Evolutionary conservation across 1,140 invertebrate species (phyloP), one percentile per base, ranked within the genome.

Genomic region (Bombus ignitus): DNA sequence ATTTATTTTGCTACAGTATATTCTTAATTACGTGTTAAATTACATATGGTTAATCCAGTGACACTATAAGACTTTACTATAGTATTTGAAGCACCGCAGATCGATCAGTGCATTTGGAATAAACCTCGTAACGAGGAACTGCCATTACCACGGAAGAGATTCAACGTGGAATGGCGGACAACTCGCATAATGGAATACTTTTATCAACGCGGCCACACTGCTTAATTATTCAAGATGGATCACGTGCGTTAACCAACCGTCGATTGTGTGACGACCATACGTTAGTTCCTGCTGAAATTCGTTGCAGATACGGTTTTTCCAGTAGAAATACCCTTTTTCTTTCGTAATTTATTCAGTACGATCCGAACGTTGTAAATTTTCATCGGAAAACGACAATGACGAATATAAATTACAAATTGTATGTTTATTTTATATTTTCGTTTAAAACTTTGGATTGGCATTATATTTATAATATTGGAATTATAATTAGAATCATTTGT

Each of bases 171-270:
- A 83, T 87, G 89, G 86, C 87, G 87, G 80, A 90, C 90, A 90
- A 88, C 88, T 91, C 87, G 86, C 87, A 93, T 92, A 93, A 92
- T 92, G 92, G 92, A 93, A 93, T 92, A 93, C 92, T 93, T 93
- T 93, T 93, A 92, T 90, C 91, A 89, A 86, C 88, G 90, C 85
- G 88, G 82, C 80, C 86, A 84, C 79, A 76, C 74, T 87, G 85
- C 86, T 93, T 92, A 92, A 93, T 93, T 92, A 93, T 93, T 92
- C 92, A 93, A 88, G 91, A 90, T 91, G 88, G 82, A 92, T 90
- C 84, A 87, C 87, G 76, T 39, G 86, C 91, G 83, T 88, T 90
- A 85, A 88, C 83, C 86, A 80, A 78, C 59, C 81, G 47, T 71
- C 85, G 90, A 86, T 81, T 73, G 78, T 86, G 68, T 44, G 81